Evolutionary conservation across 2,113 vertebrate species (phyloP).

Genomic region (Bubalus kerabau): DNA sequence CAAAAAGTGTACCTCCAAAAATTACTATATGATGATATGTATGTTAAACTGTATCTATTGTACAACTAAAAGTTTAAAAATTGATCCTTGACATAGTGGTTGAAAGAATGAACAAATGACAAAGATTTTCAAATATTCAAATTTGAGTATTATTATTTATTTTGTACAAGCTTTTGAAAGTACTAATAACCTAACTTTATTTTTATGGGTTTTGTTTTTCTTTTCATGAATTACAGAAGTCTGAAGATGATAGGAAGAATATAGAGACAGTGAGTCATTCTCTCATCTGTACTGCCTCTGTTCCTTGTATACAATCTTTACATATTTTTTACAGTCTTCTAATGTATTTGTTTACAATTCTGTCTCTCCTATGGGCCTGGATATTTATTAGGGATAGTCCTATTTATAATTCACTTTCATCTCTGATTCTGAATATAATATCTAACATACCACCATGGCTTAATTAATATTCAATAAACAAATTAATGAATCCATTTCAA

Average conservation of each 20-base stretch:
- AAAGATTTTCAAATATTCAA: not conserved
- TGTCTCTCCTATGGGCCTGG: not conserved
- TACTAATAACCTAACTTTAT: not conserved
- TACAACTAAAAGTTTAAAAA: not conserved
- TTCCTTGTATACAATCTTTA: not conserved
- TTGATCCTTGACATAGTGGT: not conserved
- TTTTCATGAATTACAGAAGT: not conserved
- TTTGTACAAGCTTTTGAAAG: not conserved
- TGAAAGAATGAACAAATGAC: not conserved
- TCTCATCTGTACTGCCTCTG: not conserved
- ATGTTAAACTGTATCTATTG: not conserved
- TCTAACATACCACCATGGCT: not conserved
- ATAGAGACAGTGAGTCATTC: not conserved
- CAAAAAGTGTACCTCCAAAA: not conserved
- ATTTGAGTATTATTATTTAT: not conserved
- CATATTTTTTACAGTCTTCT: not conserved
- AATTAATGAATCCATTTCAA: not conserved
- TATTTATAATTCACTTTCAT: not conserved
- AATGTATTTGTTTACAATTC: not conserved
- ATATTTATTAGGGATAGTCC: not conserved
- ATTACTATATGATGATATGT: not conserved
- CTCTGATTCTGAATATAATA: not conserved
- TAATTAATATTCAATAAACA: not conserved
- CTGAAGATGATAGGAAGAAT: not conserved
- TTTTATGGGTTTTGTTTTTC: not conserved